Conservation (phyloP, 2,888 invertebrate genomes). For the Sclerodermus sp. region DNA sequence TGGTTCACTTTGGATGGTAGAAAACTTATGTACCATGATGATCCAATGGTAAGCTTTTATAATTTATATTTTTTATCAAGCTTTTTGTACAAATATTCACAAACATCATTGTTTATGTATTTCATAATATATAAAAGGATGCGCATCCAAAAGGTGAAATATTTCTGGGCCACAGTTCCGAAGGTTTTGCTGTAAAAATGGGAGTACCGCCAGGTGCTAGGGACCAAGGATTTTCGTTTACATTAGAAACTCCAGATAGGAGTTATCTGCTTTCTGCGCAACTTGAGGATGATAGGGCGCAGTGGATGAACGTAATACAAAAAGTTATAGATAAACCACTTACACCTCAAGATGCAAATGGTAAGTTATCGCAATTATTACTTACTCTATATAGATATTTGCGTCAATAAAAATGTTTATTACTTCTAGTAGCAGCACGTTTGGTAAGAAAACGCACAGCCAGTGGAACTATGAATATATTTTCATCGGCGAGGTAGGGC, state of each 20-base stretch:
- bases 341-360: constrained; percentile 76
- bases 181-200: constrained; percentile 74
- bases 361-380: constrained; percentile 57
- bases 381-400: not conserved
- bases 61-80: not conserved
- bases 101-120: not conserved
- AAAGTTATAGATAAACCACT: constrained; percentile 74
- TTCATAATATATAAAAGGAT: constrained; percentile 59
- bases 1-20: constrained; percentile 90
- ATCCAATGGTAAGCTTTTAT: constrained; percentile 69
- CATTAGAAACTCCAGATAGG: constrained; percentile 78
- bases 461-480: constrained; percentile 75
- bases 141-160: constrained; percentile 91
- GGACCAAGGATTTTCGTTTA: constrained; percentile 80
- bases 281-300: constrained; percentile 74
- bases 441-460: constrained; percentile 73
- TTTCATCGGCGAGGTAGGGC: constrained; percentile 71
- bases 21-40: constrained; percentile 91
- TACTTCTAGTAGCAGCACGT: constrained; percentile 68
- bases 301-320: constrained; percentile 79
- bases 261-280: constrained; percentile 77
- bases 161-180: constrained; percentile 77
- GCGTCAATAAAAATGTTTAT: constrained; percentile 5
- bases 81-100: not conserved
- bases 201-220: constrained; percentile 71